Conservation (phyloP, 1,140 invertebrate species). For the Triops cancriformis region DNA sequence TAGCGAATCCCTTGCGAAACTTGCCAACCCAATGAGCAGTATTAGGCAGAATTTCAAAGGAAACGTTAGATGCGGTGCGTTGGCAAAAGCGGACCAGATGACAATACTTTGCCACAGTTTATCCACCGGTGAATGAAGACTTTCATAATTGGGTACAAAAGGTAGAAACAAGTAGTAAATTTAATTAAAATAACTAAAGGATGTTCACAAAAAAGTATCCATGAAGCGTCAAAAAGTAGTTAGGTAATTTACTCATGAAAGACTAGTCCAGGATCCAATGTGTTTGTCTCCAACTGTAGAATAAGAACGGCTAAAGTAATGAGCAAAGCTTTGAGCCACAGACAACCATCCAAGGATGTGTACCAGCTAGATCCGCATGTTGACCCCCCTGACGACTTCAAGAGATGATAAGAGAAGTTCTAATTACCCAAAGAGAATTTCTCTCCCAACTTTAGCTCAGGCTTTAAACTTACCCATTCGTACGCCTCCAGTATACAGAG, state of each 20-base stretch:
- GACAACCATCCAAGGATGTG: constrained; percentile 30
- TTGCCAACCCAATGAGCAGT: neutral
- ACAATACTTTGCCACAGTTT: neutral
- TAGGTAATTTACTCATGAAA: neutral
- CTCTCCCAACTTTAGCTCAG: no score
- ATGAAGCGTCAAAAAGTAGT: no score
- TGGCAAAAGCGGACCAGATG: neutral
- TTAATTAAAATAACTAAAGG: neutral
- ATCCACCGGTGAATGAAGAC: neutral
- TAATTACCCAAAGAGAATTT: neutral
- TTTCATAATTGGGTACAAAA: neutral
- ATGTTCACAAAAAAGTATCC: no score
- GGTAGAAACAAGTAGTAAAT: neutral
- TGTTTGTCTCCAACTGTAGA: constrained; percentile 17
- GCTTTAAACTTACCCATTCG: neutral
- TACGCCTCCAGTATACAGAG: neutral
- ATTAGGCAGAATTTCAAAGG: neutral
- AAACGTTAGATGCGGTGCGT: neutral
- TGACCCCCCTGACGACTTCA: neutral
- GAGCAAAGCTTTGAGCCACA: constrained; percentile 32
- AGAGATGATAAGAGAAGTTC: neutral
- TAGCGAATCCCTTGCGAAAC: neutral
- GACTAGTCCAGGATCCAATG: neutral
- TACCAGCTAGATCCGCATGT: neutral
- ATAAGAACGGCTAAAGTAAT: constrained; percentile 32